phyloP scores from a whole-genome alignment of 2,113 vertebrate genomes.

The Riparia riparia region DNA sequence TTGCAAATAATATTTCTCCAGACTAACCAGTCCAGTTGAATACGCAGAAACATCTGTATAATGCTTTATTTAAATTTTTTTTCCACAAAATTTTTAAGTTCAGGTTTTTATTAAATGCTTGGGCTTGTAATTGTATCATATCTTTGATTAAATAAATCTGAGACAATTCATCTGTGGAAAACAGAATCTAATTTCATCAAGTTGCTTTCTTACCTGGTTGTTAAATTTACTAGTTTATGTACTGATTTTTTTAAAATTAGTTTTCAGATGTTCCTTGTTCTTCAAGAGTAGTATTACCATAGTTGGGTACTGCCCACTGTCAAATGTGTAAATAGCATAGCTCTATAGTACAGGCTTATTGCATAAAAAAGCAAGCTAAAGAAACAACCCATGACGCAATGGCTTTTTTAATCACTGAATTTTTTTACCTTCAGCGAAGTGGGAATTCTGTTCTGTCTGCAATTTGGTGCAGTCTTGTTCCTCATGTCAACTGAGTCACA shows the following conservation, averaged over 20 bases:
- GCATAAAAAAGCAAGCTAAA: background rate
- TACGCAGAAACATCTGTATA: background rate
- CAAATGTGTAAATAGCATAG: background rate
- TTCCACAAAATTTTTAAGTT: constrained; percentile 8
- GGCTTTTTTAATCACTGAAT: background rate
- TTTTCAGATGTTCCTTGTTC: background rate
- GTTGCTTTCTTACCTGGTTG: background rate
- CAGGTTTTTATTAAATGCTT: constrained; percentile 18
- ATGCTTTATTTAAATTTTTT: constrained; percentile 11
- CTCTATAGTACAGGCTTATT: background rate
- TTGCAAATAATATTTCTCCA: background rate
- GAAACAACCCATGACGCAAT: background rate
- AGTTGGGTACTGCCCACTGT: background rate
- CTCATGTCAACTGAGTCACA: background rate
- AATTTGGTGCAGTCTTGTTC: background rate
- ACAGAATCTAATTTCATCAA: background rate
- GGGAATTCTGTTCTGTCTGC: background rate
- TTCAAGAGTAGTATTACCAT: background rate
- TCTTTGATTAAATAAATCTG: constrained; percentile 46
- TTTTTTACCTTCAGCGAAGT: background rate
- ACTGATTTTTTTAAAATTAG: background rate
- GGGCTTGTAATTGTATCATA: constrained; percentile 29
- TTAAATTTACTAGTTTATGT: background rate
- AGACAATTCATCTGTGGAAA: background rate
- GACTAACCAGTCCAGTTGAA: background rate